Evolutionary conservation across 2,888 invertebrate species (phyloP).

Genomic region (Allolobophora icterica): DNA sequence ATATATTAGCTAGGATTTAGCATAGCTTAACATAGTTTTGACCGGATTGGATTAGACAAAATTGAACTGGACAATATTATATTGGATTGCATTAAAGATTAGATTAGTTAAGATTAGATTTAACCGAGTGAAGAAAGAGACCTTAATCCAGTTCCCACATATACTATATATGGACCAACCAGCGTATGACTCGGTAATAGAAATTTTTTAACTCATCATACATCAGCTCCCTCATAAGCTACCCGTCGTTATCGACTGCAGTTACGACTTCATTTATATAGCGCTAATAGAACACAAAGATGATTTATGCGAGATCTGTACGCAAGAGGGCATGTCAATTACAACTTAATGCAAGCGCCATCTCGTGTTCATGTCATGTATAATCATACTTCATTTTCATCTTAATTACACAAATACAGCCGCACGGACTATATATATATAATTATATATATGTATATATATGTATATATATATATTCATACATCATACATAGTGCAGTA

Average conservation of each 20-base stretch:
- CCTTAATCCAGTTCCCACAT: too few species aligned
- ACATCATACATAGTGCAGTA: too few species aligned
- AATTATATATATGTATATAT: too few species aligned
- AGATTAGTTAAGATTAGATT: too few species aligned
- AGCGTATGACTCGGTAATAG: not conserved
- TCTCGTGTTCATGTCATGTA: conserved; percentile 5
- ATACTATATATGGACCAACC: not conserved
- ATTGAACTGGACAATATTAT: too few species aligned
- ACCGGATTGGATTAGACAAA: too few species aligned
- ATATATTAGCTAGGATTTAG: too few species aligned
- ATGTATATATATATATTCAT: too few species aligned
- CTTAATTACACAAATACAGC: not conserved
- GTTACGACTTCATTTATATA: conserved; percentile 2
- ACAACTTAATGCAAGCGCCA: conserved; percentile 17
- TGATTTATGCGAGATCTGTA: not conserved
- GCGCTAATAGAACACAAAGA: not conserved
- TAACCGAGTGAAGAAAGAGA: too few species aligned
- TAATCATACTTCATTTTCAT: not conserved
- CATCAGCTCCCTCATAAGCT: not conserved
- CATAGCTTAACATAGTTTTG: too few species aligned
- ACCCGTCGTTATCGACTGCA: not conserved
- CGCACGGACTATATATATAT: not conserved
- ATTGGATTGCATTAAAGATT: too few species aligned
- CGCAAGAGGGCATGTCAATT: conserved; percentile 17
- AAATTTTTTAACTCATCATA: not conserved